Evolutionary conservation across 2,888 invertebrate species (phyloP), one percentile per base, ranked within the genome.

Genomic region (Mythimna vitellina): DNA sequence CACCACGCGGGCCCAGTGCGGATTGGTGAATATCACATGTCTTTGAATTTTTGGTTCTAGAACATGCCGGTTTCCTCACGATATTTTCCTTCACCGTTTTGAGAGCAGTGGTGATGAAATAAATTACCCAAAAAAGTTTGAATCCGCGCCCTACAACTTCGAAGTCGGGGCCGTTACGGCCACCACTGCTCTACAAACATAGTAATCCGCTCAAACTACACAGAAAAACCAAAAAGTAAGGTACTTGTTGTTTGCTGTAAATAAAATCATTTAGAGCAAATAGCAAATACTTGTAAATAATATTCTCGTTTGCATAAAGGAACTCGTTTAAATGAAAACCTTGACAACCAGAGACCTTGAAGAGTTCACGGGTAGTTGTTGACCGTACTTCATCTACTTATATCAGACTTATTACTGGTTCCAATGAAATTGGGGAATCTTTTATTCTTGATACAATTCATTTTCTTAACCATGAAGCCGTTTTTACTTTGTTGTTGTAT

Each of bases 251-350:
- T 53, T 76, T 38, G 35, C 38, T 4, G 29, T 17, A 51, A 73
- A 35, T 10, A 53, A 53, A 25, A 60, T 32, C 78, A 25, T 51
- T 42, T 78, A 42, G 29, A 46, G 25, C 63, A 63, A 73, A 75
- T 35, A 73, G 20, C n/a, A 73, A 57, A 73, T 58, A 78, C 29
- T 60, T 71, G 56, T 22, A 73, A 79, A 74, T 46, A 73, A 62
- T 79, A 49, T 63, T 73, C 63, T 73, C 17, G 62, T 29, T 46
- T 17, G 61, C n/a, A 22, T 25, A 51, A 78, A 46, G 46, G 46
- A 46, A 81, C 78, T 66, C n/a, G 80, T 82, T 82, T 68, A 35
- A 54, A 56, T 61, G 63, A 7, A 58, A 70, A 62, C 67, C 83
- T 80, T 82, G 75, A 68, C 80, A 68, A 35, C 58, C 49, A 8